Base-by-base conservation (phyloP, 92 coral and sea anemone species). In the Phenganax marumi region DNA sequence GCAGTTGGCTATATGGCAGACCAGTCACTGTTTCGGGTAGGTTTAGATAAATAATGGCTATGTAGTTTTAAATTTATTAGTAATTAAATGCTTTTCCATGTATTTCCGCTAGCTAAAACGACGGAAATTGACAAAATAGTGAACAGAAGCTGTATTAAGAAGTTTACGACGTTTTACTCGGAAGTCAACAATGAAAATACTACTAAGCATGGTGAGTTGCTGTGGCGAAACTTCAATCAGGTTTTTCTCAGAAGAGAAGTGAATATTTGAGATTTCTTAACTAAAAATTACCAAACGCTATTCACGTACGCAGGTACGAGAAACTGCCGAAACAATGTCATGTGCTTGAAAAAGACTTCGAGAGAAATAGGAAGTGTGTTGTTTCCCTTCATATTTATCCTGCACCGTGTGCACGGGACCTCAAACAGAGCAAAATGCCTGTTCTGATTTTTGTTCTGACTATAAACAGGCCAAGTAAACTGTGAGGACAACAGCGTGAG, bases 91-190 rank as follows among this genome's bases (percentile, higher is more conserved):
- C 79, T 82, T 53, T 61, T 14, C 12, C n/a, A 66, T 22, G 8
- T 55, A 17, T 3, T 63, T 10, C 16, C 64, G 63, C 50, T 16
- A 76, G 70, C 85, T 83, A 93, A 87, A 16, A 83, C 97, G 54
- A 23, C 75, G 1, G 97, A 92, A 17, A 93, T 92, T 79, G 68
- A 83, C 11, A 78, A 78, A 78, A 83, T 91, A 33, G 88, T 86
- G 86, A 90, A 96, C 74, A 58, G 84, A 12, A 96, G 96, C 85
- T 96, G 99, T 64, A 83, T 92, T n/a, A 91, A 88, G 81, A 63
- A 81, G 8, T 72, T 92, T 17, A 96, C 99, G 3, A 91, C 92
- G n/a, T 96, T 90, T 77, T 92, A 90, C 75, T 86, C 97, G 23
- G 87, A 82, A 50, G 85, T 77, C 24, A 70, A 81, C 52, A 61